Base-by-base conservation (phyloP, 2,797 vertebrate species). In the Danio tinwini region DNA sequence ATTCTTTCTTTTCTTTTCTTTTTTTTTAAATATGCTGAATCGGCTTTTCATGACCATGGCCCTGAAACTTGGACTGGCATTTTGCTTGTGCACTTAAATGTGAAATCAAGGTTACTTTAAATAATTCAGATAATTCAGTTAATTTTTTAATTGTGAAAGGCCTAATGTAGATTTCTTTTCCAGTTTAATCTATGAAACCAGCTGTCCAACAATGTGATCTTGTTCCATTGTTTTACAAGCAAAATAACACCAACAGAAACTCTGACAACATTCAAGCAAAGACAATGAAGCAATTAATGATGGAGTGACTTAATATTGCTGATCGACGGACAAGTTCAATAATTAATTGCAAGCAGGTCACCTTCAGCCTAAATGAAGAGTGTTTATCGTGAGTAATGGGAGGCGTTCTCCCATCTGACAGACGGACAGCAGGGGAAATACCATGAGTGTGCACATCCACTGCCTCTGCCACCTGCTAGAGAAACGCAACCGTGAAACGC, bases 371-470 rank as follows among this genome's bases (percentile, higher is more conserved):
- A 75, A 83, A 78, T 78, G 58, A 13, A 64, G 56, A 77, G 70
- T 59, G 71, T 67, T 88, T 39, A 86, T 83, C 62, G 76, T 68
- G n/a, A 82, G 77, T 84, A 81, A 86, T 83, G 84, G 76, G 72
- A 73, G 74, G 75, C 14, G 81, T 44, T 52, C 55, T 73, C 70
- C 58, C 37, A 64, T 14, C 17, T 44, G 80, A 65, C 69, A 72
- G 85, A 87, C 88, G 88, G 89, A 81, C 85, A 88, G 88, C 82
- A 88, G 87, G 50, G 71, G 72, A 69, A 78, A 84, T 69, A 80
- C 76, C 55, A 62, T 49, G 78, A 80, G 67, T 70, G 58, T n/a
- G 52, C 39, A 72, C 72, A 68, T 58, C n/a, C 58, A 55, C 63
- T 75, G 5, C 80, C 82, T 81, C 56, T 75, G 65, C 85, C 85